These are phyloP conservation scores for Poicephalus gulielmi DNA, from an alignment of 2,113 vertebrate genomes.

Conservation along the genomic window DNA sequence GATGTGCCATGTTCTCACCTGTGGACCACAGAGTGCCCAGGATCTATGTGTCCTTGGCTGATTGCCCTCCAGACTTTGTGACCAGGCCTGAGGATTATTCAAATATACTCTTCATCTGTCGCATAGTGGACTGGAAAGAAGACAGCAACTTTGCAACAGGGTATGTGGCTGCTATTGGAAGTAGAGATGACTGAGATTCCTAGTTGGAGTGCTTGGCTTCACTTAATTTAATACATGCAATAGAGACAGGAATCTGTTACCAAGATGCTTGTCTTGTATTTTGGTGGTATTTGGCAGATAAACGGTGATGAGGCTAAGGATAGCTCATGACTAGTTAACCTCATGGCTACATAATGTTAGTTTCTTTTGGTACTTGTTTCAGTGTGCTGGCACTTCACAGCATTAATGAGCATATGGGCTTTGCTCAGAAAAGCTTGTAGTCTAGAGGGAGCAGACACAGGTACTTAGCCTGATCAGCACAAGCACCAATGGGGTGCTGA, in stretches of 20 bases:
- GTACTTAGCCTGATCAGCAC: background rate
- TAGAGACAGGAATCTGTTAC: background rate
- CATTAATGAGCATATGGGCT: background rate
- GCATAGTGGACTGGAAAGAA: conserved; percentile 87
- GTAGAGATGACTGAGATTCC: background rate
- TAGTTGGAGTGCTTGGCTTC: background rate
- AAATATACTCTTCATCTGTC: conserved; percentile 89
- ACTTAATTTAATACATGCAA: background rate
- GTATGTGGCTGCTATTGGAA: conserved; percentile 68
- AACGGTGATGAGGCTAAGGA: background rate
- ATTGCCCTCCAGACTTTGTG: conserved; percentile 87
- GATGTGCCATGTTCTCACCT: conserved; percentile 90
- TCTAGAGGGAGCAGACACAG: background rate
- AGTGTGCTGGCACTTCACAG: background rate
- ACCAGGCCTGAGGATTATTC: conserved; percentile 82
- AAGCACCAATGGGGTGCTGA: background rate
- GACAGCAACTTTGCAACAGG: conserved; percentile 93
- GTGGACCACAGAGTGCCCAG: conserved; percentile 94
- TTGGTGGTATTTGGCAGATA: background rate
- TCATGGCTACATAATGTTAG: background rate
- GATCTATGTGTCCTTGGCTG: conserved; percentile 84
- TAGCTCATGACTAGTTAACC: background rate
- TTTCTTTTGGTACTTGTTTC: background rate
- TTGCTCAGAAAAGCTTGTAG: background rate
- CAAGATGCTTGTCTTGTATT: background rate